Evolutionary conservation across 2,888 invertebrate genomes (phyloP), one percentile per base, ranked within the genome.

Genomic region (Scaptomyza parva): DNA sequence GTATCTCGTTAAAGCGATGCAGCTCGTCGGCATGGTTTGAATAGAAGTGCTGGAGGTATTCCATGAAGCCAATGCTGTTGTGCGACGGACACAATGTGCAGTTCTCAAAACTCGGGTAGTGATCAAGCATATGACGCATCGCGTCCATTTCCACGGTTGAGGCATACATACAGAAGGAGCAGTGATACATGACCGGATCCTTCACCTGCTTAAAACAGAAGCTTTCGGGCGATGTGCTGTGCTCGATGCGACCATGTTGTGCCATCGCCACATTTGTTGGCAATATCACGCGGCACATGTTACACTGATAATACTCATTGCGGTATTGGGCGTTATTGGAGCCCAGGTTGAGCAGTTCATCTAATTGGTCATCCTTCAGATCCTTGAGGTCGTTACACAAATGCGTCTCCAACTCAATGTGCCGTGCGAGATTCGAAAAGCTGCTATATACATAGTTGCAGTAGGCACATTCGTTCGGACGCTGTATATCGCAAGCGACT

Each of bases 161-260:
- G 0, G 93, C 86, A 2, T 77, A 89, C 8, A 88, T 70, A 63
- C 94, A 94, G 8, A 89, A 82, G 12, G 91, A 89, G 66, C 94
- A 94, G 60, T 92, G 92, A 9, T 92, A 90, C 0, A 93, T 92
- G 0, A 92, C 76, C 0, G 89, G 86, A 0, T 92, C 66, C 3
- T 39, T 67, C 2, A 90, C 22, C 33, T 77, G 70, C 4, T 82
- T 83, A 41, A 86, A 90, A 18, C 86, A 77, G 52, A 89, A 87
- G 7, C 48, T 5, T 1, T 68, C 78, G 0, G 66, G 73, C 8
- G 74, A 69, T 3, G 54, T 51, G 3, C 24, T 52, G 33, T 89
- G 90, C 24, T 67, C 41, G 14, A 70, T 37, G 1, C 30, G 20
- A 1, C 81, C 86, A 53, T 90, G 90, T 2, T 76, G 78, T 0